Evolutionary conservation across 1,140 invertebrate species (phyloP).

Genomic region (Hypothenemus hampei): DNA sequence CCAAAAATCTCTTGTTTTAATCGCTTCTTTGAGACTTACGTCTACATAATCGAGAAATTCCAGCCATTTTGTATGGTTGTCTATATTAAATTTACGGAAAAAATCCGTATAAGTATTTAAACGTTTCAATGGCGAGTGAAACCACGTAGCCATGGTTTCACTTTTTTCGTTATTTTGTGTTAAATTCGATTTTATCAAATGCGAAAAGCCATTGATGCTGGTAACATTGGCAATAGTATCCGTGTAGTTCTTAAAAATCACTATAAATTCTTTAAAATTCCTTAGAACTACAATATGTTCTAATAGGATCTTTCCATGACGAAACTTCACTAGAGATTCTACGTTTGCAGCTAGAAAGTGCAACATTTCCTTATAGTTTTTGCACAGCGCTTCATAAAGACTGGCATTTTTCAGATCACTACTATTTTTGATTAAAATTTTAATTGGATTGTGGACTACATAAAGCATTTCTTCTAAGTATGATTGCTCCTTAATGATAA

Average conservation of each 20-base stretch:
- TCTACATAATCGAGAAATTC: constrained; percentile 57
- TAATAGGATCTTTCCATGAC: constrained; percentile 57
- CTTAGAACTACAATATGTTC: constrained; percentile 63
- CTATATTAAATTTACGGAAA: constrained; percentile 30
- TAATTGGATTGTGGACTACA: constrained; percentile 58
- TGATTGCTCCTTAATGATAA: constrained; percentile 54
- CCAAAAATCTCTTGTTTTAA: constrained; percentile 72
- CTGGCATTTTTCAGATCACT: constrained; percentile 51
- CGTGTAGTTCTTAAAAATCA: constrained; percentile 68
- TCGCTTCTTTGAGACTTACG: constrained; percentile 60
- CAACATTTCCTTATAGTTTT: constrained; percentile 64
- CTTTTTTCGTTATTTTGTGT: no score
- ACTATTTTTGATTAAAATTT: constrained; percentile 58
- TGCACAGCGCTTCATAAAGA: constrained; percentile 60
- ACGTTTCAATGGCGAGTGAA: constrained; percentile 53
- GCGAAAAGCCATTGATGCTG: constrained; percentile 64
- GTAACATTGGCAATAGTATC: constrained; percentile 69
- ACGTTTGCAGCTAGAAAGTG: constrained; percentile 64
- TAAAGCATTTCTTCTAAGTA: constrained; percentile 63
- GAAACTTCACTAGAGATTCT: constrained; percentile 59
- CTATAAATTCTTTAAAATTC: constrained; percentile 66
- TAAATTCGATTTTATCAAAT: constrained; percentile 59
- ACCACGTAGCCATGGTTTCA: no score
- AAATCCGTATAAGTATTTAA: constrained; percentile 17
- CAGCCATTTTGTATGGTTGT: constrained; percentile 56